A percentile compares a stretch with the other conserved stretches of the same genome.
phyloP scores from a whole-genome alignment of 1,140 invertebrate species.

The Pantala flavescens region DNA sequence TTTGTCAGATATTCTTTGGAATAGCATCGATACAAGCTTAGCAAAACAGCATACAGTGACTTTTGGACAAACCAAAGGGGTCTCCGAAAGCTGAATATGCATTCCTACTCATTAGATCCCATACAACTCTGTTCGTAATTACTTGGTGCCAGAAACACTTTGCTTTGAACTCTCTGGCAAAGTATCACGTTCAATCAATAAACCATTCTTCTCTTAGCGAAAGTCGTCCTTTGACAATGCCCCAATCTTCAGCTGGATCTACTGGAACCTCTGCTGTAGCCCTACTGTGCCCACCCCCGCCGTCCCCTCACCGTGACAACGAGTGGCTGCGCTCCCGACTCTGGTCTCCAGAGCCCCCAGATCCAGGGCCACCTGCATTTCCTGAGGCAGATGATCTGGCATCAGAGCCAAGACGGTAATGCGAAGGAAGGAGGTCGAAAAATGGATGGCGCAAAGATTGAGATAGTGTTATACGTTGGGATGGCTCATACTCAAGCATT shows the following conservation, averaged over 20 bases:
- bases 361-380: conserved; percentile 24
- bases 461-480: conserved; percentile 72
- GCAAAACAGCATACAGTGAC: not conserved
- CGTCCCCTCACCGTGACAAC: conserved; percentile 42
- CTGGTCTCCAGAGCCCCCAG: conserved; percentile 33
- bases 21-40: not conserved
- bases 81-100: not conserved
- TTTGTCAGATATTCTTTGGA: not conserved
- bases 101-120: not conserved
- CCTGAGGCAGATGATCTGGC: conserved; percentile 31
- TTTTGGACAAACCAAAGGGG: not conserved
- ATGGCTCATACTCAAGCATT: conserved; percentile 96
- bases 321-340: conserved; percentile 49
- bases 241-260: not conserved
- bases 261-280: not conserved
- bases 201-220: not conserved
- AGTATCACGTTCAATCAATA: not conserved
- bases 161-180: not conserved
- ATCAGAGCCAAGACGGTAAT: conserved; percentile 50
- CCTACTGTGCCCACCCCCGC: conserved; percentile 4
- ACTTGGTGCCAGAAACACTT: not conserved
- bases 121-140: not conserved
- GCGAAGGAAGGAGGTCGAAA: conserved; percentile 71
- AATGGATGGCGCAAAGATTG: conserved; percentile 89
- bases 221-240: not conserved